Evolutionary conservation across 1,140 invertebrate species (phyloP).

Genomic region (Aleiodes sp.): DNA sequence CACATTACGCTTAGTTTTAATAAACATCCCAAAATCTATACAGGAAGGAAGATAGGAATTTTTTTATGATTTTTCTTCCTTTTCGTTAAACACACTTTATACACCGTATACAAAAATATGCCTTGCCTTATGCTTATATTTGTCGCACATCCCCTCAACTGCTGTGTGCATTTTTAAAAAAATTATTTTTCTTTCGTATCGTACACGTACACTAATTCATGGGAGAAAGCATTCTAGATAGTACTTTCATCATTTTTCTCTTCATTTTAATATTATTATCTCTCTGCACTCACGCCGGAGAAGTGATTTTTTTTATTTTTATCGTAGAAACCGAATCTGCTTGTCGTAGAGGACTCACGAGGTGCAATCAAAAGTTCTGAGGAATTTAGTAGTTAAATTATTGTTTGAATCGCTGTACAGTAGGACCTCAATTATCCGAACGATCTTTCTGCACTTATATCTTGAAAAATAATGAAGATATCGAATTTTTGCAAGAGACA

Average conservation of each 20-base stretch:
- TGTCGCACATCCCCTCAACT: conserved; percentile 31
- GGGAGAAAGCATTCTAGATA: conserved; percentile 33
- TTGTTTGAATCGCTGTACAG: too few species aligned
- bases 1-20: neutral
- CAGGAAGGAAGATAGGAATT: neutral
- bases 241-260: too few species aligned
- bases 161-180: conserved; percentile 41
- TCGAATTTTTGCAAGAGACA: too few species aligned
- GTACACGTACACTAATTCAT: conserved; percentile 26
- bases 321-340: neutral
- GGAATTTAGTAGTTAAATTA: too few species aligned
- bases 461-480: too few species aligned
- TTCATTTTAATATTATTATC: conserved; percentile 21
- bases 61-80: conserved; percentile 18
- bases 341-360: conserved; percentile 12
- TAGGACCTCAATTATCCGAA: too few species aligned
- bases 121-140: conserved; percentile 40
- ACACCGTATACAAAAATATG: conserved; percentile 59
- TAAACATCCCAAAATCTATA: neutral
- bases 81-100: conserved; percentile 47
- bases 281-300: conserved; percentile 12
- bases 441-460: too few species aligned
- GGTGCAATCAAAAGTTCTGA: neutral
- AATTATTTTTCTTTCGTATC: conserved; percentile 20
- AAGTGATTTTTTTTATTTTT: conserved; percentile 13